Conservation (phyloP, 2,113 vertebrate genomes). For the Crotalus helleri region DNA sequence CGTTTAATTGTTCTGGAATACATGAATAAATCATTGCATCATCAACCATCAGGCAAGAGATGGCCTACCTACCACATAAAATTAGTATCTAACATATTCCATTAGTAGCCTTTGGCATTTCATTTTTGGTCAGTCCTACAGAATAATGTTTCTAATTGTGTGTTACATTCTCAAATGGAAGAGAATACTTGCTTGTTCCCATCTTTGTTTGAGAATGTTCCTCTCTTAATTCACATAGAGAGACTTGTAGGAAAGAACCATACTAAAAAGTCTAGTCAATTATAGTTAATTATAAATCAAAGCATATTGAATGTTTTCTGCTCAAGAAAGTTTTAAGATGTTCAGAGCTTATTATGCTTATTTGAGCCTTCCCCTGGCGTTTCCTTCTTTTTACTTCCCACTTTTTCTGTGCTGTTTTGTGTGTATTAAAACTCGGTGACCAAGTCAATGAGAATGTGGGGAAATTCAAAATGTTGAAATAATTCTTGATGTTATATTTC, state of each 20-base stretch:
- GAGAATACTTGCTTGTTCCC: not conserved
- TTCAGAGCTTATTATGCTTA: not conserved
- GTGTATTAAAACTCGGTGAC: not conserved
- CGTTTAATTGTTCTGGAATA: not conserved
- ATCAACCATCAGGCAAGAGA: not conserved
- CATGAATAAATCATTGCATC: not conserved
- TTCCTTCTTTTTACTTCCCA: not conserved
- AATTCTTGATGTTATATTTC: not conserved
- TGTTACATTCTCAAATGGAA: not conserved
- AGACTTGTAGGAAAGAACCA: not conserved
- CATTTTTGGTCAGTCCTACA: not conserved
- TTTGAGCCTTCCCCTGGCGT: not conserved
- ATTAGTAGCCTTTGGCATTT: not conserved
- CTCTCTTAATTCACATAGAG: not conserved
- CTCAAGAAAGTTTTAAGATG: not conserved
- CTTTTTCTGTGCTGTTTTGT: not conserved
- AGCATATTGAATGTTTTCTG: not conserved
- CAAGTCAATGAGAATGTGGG: not conserved
- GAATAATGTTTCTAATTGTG: not conserved
- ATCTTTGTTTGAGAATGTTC: not conserved
- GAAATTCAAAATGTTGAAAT: not conserved
- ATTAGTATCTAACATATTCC: not conserved
- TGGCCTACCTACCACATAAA: not conserved
- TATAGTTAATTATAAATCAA: conserved; percentile 15
- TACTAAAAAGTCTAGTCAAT: not conserved